These are phyloP conservation scores for Cephus pygmeus DNA, from an alignment of 2,888 invertebrate species.

Conservation along the genomic window DNA sequence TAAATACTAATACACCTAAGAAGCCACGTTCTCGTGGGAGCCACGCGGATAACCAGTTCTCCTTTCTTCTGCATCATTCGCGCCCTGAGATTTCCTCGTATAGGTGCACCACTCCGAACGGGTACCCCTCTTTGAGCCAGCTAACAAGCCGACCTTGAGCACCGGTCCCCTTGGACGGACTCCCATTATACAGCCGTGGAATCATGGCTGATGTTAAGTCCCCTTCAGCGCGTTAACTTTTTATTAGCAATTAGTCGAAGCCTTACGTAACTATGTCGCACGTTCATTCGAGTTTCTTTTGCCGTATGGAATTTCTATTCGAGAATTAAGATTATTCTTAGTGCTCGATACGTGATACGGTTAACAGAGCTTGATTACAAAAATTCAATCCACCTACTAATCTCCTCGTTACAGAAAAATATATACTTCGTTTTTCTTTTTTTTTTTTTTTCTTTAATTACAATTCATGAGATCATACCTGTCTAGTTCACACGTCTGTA, in stretches of 20 bases:
- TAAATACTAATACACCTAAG: background rate
- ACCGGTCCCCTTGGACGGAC: conserved; percentile 26
- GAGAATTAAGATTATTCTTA: background rate
- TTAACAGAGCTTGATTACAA: background rate
- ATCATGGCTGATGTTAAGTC: conserved; percentile 54
- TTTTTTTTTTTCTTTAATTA: background rate
- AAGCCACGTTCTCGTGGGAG: conserved; percentile 36
- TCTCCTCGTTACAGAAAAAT: background rate
- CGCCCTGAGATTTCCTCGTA: conserved; percentile 7
- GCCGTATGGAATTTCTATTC: background rate
- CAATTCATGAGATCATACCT: background rate
- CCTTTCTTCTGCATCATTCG: conserved; percentile 23
- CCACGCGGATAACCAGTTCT: conserved; percentile 38
- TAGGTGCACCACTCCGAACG: conserved; percentile 5
- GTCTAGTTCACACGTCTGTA: background rate
- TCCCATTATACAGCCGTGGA: conserved; percentile 25
- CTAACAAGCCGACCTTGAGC: conserved; percentile 60
- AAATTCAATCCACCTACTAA: background rate
- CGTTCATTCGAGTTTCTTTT: background rate
- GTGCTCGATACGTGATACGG: background rate
- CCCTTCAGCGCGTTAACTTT: conserved; percentile 29
- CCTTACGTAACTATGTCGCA: background rate
- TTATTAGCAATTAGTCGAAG: background rate
- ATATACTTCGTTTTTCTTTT: background rate
- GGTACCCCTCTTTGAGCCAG: conserved; percentile 40